Conservation (phyloP, 37 sponge, comb jelly and placozoan species). For the Amphimedon queenslandica region DNA sequence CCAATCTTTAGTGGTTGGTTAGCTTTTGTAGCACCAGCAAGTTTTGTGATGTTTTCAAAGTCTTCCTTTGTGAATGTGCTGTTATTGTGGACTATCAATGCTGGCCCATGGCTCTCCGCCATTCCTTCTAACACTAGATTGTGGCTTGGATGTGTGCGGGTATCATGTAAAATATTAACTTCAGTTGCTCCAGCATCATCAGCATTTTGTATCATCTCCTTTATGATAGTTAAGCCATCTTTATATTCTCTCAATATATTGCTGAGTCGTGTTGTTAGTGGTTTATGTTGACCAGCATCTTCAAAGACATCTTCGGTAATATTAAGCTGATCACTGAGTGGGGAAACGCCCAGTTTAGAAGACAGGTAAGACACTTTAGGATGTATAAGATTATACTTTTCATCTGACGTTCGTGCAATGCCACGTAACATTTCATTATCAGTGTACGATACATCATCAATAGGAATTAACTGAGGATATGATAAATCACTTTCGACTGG, state of each 20-base stretch:
- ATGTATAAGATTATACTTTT: too few species aligned
- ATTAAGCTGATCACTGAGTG: too few species aligned
- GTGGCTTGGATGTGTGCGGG: slow-evolving; percentile 18
- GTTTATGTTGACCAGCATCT: too few species aligned
- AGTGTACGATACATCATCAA: background rate
- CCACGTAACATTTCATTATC: too few species aligned
- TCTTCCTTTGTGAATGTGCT: slow-evolving; percentile 61
- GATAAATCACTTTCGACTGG: too few species aligned
- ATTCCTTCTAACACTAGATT: slow-evolving; percentile 52
- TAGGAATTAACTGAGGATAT: too few species aligned
- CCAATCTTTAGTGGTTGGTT: slow-evolving; percentile 68
- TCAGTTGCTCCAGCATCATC: slow-evolving; percentile 84
- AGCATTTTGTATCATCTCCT: slow-evolving; percentile 81
- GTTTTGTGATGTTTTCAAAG: slow-evolving; percentile 73
- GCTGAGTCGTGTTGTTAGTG: slow-evolving; percentile 51
- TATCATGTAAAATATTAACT: slow-evolving; percentile 58
- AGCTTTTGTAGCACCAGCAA: slow-evolving; percentile 72
- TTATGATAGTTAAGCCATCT: slow-evolving; percentile 64
- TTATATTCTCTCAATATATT: slow-evolving; percentile 72
- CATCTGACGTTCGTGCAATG: too few species aligned
- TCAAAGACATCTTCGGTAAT: too few species aligned
- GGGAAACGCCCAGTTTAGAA: background rate
- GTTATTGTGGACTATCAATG: slow-evolving; percentile 55
- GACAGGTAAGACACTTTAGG: too few species aligned
- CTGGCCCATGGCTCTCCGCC: slow-evolving; percentile 63